Percentiles rank a stretch among this genome's conserved stretches.
Evolutionary conservation across 2,113 vertebrate species (phyloP).

Genomic region (Caracal caracal): DNA sequence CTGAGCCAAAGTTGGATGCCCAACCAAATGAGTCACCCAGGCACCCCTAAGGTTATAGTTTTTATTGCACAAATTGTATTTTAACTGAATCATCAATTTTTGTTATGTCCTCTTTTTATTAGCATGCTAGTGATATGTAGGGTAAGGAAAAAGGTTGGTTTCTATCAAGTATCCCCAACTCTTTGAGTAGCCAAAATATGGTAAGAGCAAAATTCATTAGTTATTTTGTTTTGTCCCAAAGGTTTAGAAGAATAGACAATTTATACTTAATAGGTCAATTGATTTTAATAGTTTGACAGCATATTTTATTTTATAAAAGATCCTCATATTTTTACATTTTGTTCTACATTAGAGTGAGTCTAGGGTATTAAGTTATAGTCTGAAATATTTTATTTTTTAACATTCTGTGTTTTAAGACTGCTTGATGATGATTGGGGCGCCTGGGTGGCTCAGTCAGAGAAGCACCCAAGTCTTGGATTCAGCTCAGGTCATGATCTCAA

Average conservation of each 20-base stretch:
- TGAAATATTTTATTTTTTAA: constrained; percentile 1
- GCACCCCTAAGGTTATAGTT: neutral
- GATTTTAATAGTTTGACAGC: constrained; percentile 1
- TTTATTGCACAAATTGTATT: neutral
- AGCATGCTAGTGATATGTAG: neutral
- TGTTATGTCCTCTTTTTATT: neutral
- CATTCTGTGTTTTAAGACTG: neutral
- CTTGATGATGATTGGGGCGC: neutral
- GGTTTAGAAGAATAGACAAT: neutral
- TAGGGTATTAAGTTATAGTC: neutral
- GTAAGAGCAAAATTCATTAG: neutral
- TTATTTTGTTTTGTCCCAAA: neutral
- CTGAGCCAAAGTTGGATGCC: too few species aligned
- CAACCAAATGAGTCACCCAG: too few species aligned
- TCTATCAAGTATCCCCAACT: neutral
- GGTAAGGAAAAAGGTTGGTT: neutral
- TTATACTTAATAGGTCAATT: neutral
- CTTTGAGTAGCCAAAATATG: neutral
- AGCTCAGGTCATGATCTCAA: too few species aligned
- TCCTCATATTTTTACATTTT: neutral
- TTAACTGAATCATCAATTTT: neutral
- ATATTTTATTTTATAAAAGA: neutral
- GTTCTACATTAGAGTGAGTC: neutral
- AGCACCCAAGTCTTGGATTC: too few species aligned
- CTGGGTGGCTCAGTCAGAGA: too few species aligned